Base-by-base conservation (phyloP, 2,888 invertebrate genomes). In the Nymphalis urticae region DNA sequence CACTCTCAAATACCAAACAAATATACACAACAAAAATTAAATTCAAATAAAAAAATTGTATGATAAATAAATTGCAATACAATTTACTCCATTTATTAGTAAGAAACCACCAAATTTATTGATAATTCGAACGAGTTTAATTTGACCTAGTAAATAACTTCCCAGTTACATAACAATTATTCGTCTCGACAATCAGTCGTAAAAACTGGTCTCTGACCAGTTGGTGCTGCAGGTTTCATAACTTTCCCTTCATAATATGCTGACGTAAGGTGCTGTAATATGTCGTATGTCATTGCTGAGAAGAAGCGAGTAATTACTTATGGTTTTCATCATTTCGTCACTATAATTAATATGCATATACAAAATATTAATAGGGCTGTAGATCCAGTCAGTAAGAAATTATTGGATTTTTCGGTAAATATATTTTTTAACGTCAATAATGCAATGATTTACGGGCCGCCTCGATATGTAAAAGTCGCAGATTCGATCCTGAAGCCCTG, bases 131-230 rank as follows among this genome's bases (percentile, higher is more conserved):
- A 67, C 67, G 9, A n/a, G 67, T 67, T 62, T 24, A 36, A 56
- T 53, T 16, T 62, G 67, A 67, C 67, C 67, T 62, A 67, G 59
- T 62, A 54, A 61, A 54, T 36, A 58, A 47, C 51, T 65, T 58
- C 67, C 68, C 64, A 62, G 63, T 72, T 72, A 70, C 60, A 64
- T 68, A 70, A 72, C 70, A 70, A 72, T 72, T 70, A 68, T 68
- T 66, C 70, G 70, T 66, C 61, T 68, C 63, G 63, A 66, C 66
- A 66, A 66, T 70, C 63, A 66, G 67, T 68, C 70, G 68, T 70
- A 72, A 70, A 68, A 72, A 72, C 72, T 68, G 64, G 72, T 70
- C 72, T 59, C 67, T 42, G 66, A 48, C 60, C 62, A 61, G 69
- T 66, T 19, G 60, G 42, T 59, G 68, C 3, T 42, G 50, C 62